phyloP scores from a whole-genome alignment of 2,797 vertebrate species.

The Acropternis orthonyx region DNA sequence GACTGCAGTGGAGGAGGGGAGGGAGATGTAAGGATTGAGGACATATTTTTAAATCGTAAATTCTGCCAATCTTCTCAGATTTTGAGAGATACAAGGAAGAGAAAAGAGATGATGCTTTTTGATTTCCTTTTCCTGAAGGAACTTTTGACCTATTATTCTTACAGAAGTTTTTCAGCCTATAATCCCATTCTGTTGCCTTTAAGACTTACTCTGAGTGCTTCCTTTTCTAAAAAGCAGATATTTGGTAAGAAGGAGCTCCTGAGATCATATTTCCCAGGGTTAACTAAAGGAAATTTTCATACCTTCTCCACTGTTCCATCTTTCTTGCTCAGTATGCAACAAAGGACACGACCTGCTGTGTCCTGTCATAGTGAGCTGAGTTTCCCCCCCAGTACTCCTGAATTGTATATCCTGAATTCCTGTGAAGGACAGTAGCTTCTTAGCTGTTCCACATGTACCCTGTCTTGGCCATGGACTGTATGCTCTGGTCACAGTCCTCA shows the following conservation, averaged over 20 bases:
- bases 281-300: background rate
- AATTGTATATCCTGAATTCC: background rate
- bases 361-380: background rate
- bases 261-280: background rate
- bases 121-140: background rate
- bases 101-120: background rate
- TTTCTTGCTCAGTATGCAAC: background rate
- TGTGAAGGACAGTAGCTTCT: background rate
- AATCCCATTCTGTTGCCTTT: background rate
- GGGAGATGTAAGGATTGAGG: background rate
- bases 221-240: background rate
- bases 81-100: background rate
- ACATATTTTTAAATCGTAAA: background rate
- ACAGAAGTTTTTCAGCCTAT: background rate
- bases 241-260: background rate
- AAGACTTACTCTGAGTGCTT: background rate
- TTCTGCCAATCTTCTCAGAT: background rate
- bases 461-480: background rate
- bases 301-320: background rate
- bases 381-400: background rate
- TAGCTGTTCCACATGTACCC: background rate
- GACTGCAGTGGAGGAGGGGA: rapidly evolving
- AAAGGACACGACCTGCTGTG: background rate
- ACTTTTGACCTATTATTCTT: background rate
- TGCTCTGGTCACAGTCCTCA: background rate